These are phyloP conservation scores for Eupithecia exiguata DNA, from an alignment of 2,888 invertebrate genomes.

Conservation along the genomic window DNA sequence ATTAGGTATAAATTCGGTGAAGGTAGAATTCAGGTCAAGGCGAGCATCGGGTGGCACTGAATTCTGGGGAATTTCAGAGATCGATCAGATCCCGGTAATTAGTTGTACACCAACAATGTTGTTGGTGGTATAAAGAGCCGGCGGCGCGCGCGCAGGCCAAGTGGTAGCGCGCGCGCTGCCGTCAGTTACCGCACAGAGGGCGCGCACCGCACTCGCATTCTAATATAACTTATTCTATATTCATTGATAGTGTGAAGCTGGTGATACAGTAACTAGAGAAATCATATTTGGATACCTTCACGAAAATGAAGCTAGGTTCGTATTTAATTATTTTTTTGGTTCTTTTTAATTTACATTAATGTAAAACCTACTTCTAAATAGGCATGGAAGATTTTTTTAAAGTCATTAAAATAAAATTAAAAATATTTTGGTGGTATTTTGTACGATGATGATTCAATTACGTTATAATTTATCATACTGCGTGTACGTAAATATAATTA, in stretches of 20 bases:
- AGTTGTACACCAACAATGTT: neutral
- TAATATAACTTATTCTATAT: constrained; percentile 14
- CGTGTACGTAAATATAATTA: no score
- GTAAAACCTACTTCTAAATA: neutral
- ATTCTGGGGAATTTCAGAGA: constrained; percentile 18
- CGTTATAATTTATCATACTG: neutral
- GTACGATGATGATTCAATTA: neutral
- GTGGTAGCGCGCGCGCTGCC: neutral
- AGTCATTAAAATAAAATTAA: neutral
- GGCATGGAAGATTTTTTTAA: neutral
- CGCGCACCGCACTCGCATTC: constrained; percentile 51
- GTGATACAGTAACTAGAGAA: constrained; percentile 13
- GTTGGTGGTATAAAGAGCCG: neutral
- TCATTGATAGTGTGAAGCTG: constrained; percentile 11
- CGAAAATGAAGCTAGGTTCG: constrained; percentile 39
- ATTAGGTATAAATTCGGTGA: neutral
- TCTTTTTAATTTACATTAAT: neutral
- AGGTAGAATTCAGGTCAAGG: constrained; percentile 16
- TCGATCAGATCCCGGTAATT: constrained; percentile 9
- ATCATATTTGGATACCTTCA: constrained; percentile 17
- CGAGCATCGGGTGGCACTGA: neutral
- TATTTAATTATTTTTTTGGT: constrained; percentile 13
- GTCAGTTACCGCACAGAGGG: constrained; percentile 65
- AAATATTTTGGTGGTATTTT: neutral
- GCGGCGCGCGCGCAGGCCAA: constrained; percentile 22